These are phyloP conservation scores for Seriola rivoliana DNA, from an alignment of 2,113 vertebrate species.

Conservation along the genomic window DNA sequence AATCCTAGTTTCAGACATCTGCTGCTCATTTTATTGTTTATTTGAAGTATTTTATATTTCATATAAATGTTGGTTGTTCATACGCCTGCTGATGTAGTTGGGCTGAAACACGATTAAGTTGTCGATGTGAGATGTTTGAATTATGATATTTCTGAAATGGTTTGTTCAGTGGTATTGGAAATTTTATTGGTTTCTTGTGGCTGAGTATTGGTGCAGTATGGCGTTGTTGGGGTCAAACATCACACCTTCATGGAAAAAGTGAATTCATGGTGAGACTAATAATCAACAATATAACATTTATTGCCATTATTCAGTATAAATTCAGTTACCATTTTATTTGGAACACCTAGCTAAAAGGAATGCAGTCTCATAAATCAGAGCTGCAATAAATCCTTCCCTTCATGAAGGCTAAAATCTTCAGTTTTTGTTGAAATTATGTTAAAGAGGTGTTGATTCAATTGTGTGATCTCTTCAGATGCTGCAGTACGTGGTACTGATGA, in stretches of 20 bases:
- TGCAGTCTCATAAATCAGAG: background rate
- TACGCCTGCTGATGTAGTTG: background rate
- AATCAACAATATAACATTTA: background rate
- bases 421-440: background rate
- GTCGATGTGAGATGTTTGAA: background rate
- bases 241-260: background rate
- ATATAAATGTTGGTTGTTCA: constrained; percentile 10
- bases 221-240: background rate
- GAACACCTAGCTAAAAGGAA: background rate
- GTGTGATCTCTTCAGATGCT: background rate
- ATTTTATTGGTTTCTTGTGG: background rate
- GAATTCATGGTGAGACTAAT: background rate
- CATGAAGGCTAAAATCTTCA: background rate
- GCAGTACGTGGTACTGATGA: background rate
- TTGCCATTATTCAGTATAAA: background rate
- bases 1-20: constrained; percentile 38
- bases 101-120: background rate
- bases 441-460: background rate
- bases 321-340: background rate
- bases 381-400: background rate
- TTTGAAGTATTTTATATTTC: background rate
- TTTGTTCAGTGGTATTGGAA: background rate
- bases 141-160: background rate
- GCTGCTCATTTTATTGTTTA: constrained; percentile 24
- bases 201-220: constrained; percentile 3